These are phyloP conservation scores for Drosophila teissieri DNA, from an alignment of 1,140 invertebrate genomes.

Conservation along the genomic window DNA sequence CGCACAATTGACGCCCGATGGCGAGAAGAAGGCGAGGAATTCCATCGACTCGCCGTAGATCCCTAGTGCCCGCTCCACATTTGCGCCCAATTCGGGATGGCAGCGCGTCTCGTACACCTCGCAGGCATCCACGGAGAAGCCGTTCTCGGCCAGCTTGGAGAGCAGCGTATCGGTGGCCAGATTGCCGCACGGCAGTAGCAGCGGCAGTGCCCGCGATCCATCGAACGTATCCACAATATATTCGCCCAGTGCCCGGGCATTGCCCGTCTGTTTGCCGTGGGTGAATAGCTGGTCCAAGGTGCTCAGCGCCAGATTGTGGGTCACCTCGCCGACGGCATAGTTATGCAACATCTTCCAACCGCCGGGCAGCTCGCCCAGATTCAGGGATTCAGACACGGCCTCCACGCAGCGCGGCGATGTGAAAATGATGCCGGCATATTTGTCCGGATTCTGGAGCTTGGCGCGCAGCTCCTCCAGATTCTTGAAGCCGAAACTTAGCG, in stretches of 20 bases:
- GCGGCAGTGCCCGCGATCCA: conserved; percentile 73
- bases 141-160: conserved; percentile 79
- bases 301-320: conserved; percentile 84
- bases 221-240: conserved; percentile 85
- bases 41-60: conserved; percentile 77
- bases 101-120: conserved; percentile 86
- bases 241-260: conserved; percentile 85
- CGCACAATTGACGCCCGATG: conserved; percentile 85
- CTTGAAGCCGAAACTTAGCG: conserved; percentile 85
- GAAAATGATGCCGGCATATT: conserved; percentile 86
- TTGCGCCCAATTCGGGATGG: conserved; percentile 84
- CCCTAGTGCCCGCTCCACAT: conserved; percentile 84
- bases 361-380: conserved; percentile 79
- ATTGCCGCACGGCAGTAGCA: conserved; percentile 86
- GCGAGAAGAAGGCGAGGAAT: conserved; percentile 86
- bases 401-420: conserved; percentile 86
- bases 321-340: conserved; percentile 86
- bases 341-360: conserved; percentile 85
- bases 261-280: conserved; percentile 85
- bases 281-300: conserved; percentile 85
- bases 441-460: conserved; percentile 80
- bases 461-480: conserved; percentile 82
- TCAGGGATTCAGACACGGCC: conserved; percentile 85
- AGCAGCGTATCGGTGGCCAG: conserved; percentile 85
- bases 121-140: conserved; percentile 85